Evolutionary conservation across 2,113 vertebrate genomes (phyloP).

Genomic region (Sphaerodactylus townsendi): DNA sequence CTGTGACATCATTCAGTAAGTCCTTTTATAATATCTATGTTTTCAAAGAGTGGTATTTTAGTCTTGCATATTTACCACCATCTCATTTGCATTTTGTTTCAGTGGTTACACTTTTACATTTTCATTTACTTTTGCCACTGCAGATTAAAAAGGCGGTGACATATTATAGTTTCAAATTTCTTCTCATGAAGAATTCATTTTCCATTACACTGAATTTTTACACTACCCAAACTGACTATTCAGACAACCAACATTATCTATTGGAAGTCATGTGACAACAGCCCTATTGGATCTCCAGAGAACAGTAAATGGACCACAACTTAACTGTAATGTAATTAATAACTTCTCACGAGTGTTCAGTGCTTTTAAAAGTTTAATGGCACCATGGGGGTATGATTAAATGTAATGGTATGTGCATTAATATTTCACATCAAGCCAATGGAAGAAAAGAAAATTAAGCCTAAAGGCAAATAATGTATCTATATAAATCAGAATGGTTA

Average conservation of each 20-base stretch:
- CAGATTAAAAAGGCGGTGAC: not conserved
- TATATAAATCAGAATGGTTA: conserved; percentile 16
- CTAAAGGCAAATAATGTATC: not conserved
- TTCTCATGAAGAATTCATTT: conserved; percentile 18
- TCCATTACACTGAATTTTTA: not conserved
- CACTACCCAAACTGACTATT: not conserved
- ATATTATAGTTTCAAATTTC: not conserved
- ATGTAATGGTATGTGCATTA: conserved; percentile 23
- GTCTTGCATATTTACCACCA: not conserved
- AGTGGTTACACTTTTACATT: not conserved
- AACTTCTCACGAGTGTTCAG: conserved; percentile 38
- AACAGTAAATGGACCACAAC: conserved; percentile 50
- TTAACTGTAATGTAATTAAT: conserved; percentile 44
- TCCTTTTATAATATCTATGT: not conserved
- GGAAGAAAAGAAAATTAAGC: not conserved
- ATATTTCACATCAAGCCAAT: conserved; percentile 13
- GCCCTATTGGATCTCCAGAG: conserved; percentile 24
- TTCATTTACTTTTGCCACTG: not conserved
- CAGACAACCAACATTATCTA: not conserved
- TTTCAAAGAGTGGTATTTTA: not conserved
- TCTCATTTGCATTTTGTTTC: not conserved
- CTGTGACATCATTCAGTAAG: not conserved
- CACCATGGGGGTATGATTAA: conserved; percentile 58
- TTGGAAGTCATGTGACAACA: not conserved
- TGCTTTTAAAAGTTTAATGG: conserved; percentile 62